Percentiles rank a stretch among this genome's conserved stretches.
Conservation (phyloP, 2,797 vertebrate genomes). For the Rousettus madagascariensis region DNA sequence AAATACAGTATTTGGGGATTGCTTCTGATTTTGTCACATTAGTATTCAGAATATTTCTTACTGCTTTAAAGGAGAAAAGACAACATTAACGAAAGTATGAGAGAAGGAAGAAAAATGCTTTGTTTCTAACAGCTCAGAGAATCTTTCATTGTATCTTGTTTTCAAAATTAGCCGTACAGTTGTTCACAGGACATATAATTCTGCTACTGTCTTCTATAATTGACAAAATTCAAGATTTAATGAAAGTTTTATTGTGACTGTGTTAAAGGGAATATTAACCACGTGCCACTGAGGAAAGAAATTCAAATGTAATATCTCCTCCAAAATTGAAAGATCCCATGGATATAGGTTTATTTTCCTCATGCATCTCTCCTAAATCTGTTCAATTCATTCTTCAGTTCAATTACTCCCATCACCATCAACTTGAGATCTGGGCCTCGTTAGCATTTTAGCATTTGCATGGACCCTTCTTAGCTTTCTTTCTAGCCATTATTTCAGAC, state of each 20-base stretch:
- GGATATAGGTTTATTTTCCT: neutral
- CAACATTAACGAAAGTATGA: slow-evolving; percentile 8
- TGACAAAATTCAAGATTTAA: neutral
- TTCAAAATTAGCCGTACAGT: neutral
- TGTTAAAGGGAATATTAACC: slow-evolving; percentile 40
- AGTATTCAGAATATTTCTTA: slow-evolving; percentile 58
- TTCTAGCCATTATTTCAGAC: neutral
- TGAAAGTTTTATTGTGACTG: neutral
- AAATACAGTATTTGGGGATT: slow-evolving; percentile 57
- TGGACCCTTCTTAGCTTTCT: neutral
- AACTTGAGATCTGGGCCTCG: neutral
- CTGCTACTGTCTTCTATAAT: neutral
- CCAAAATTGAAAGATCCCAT: neutral
- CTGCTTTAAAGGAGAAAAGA: slow-evolving; percentile 51
- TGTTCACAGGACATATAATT: neutral
- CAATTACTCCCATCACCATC: neutral
- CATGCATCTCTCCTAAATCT: neutral
- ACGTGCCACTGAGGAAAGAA: neutral
- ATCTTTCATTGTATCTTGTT: neutral
- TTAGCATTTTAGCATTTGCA: neutral
- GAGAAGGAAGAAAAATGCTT: slow-evolving; percentile 15
- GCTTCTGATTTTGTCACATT: slow-evolving; percentile 46
- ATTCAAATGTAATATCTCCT: neutral
- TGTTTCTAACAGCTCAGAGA: slow-evolving; percentile 26
- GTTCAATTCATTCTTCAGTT: neutral